These are phyloP conservation scores for Pristionchus maxplancki DNA, from an alignment of 2,888 invertebrate genomes.

Conservation along the genomic window DNA sequence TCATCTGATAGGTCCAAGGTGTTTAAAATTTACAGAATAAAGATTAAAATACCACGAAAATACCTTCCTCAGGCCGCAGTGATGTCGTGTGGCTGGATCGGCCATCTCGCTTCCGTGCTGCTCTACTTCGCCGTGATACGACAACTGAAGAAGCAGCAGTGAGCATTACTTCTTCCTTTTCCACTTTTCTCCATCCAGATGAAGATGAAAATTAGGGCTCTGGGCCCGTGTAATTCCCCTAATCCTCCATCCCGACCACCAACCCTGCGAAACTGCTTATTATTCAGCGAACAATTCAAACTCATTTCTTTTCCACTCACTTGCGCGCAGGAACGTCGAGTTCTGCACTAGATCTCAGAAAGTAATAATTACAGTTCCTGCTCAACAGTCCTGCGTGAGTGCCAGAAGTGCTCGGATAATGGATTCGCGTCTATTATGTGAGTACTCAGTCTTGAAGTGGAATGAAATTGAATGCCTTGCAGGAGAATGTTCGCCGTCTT, in stretches of 20 bases:
- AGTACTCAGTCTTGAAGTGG: background rate
- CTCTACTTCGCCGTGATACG: constrained; percentile 34
- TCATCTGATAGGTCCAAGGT: too few species aligned
- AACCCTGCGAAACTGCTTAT: too few species aligned
- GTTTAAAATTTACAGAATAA: too few species aligned
- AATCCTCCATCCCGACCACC: too few species aligned
- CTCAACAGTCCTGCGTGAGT: background rate
- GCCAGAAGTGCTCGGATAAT: background rate
- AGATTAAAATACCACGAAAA: too few species aligned
- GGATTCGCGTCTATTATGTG: background rate
- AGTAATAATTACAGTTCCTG: background rate
- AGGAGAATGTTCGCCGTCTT: constrained; percentile 36
- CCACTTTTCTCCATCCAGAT: background rate
- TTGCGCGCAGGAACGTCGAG: too few species aligned
- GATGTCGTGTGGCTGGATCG: constrained; percentile 7
- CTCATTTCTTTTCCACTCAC: too few species aligned
- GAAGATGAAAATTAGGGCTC: background rate
- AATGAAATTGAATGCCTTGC: background rate
- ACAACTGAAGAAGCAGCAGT: background rate
- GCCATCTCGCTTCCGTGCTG: constrained; percentile 19
- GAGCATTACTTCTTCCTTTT: background rate
- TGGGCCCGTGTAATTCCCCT: too few species aligned
- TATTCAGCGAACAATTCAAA: too few species aligned
- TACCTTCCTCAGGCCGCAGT: background rate
- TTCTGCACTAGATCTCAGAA: too few species aligned